Conservation (phyloP, 2,888 invertebrate species). For the Sesia apiformis region DNA sequence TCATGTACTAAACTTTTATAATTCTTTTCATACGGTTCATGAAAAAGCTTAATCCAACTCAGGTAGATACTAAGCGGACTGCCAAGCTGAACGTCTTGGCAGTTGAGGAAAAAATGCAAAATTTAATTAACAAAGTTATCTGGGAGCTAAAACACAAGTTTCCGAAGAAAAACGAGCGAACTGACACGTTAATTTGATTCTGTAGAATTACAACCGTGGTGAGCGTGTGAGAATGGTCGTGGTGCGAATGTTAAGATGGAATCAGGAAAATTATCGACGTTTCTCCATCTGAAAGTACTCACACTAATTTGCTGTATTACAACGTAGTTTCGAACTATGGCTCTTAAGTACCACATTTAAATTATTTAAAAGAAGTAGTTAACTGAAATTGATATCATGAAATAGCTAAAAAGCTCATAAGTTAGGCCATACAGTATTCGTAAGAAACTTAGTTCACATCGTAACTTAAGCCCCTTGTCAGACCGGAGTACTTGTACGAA, state of each 20-base stretch:
- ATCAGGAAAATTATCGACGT: conserved; percentile 3
- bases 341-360: too few relatives aligned
- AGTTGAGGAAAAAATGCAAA: conserved; percentile 49
- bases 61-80: conserved; percentile 19
- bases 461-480: too few relatives aligned
- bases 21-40: conserved; percentile 28
- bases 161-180: conserved; percentile 63
- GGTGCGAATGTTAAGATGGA: conserved; percentile 36
- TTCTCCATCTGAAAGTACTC: background rate
- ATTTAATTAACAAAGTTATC: conserved; percentile 72
- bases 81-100: conserved; percentile 23
- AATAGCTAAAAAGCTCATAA: too few relatives aligned
- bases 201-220: conserved; percentile 54
- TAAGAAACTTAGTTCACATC: too few relatives aligned
- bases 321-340: too few relatives aligned
- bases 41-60: conserved; percentile 40
- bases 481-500: too few relatives aligned
- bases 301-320: conserved; percentile 2
- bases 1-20: conserved; percentile 21
- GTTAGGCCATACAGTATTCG: too few relatives aligned
- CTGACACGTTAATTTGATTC: conserved; percentile 69
- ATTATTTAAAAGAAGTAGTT: too few relatives aligned
- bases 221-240: conserved; percentile 49
- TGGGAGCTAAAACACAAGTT: conserved; percentile 67
- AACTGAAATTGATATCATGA: too few relatives aligned